A percentile compares a stretch with the other conserved stretches of the same genome.
phyloP scores from a whole-genome alignment of 2,888 invertebrate species.

The Cancer borealis region DNA sequence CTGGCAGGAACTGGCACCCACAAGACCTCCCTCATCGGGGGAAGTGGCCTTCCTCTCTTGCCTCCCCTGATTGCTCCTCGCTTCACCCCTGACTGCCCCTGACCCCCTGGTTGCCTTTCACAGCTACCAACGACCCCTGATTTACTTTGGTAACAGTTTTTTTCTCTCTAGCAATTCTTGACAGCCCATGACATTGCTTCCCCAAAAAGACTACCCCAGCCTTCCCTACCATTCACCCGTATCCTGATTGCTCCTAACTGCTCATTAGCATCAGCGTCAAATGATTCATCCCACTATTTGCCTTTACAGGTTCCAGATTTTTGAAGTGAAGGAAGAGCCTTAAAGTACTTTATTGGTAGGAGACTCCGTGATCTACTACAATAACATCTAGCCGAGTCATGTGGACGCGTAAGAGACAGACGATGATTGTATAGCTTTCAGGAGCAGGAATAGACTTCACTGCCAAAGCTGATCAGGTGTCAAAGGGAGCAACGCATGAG shows the following conservation, averaged over 20 bases:
- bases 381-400: too few relatives aligned
- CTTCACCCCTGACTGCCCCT: background rate
- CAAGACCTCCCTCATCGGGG: background rate
- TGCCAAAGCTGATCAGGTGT: too few relatives aligned
- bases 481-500: too few relatives aligned
- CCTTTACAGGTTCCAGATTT: too few relatives aligned
- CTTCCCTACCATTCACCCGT: background rate
- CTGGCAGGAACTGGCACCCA: background rate
- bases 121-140: background rate
- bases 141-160: conserved; percentile 7
- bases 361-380: too few relatives aligned
- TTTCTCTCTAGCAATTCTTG: background rate
- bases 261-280: background rate
- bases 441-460: too few relatives aligned
- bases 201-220: background rate
- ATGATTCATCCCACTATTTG: too few relatives aligned
- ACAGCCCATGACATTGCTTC: background rate
- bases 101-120: background rate
- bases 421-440: too few relatives aligned
- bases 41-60: background rate
- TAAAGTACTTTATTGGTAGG: too few relatives aligned
- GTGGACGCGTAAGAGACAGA: too few relatives aligned
- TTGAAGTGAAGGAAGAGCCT: too few relatives aligned
- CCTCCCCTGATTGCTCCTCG: background rate
- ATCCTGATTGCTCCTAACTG: background rate